Percentiles rank a stretch among this genome's conserved stretches.
Conservation (phyloP, 2,113 vertebrate species). For the Copsychus sechellarum region DNA sequence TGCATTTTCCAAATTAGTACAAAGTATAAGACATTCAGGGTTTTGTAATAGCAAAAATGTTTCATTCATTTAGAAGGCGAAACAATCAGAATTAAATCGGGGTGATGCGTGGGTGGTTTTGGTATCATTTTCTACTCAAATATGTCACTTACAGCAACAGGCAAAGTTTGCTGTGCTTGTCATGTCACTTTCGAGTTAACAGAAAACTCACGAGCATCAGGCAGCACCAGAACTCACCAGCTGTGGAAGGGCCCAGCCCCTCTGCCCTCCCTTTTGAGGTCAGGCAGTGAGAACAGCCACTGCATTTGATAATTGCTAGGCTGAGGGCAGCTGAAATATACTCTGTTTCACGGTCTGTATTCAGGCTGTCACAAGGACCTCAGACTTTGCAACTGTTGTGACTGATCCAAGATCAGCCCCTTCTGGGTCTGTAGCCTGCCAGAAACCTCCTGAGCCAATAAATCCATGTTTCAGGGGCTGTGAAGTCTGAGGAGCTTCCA, state of each 20-base stretch:
- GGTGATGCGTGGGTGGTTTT: neutral
- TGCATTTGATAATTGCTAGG: neutral
- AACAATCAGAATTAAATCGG: neutral
- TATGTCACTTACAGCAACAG: neutral
- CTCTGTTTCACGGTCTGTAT: neutral
- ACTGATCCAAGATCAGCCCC: neutral
- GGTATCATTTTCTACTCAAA: neutral
- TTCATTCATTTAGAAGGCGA: neutral
- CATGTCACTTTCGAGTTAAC: neutral
- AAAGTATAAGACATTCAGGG: neutral
- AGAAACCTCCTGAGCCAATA: neutral
- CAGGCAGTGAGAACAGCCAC: neutral
- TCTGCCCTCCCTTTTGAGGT: neutral
- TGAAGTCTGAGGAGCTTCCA: neutral
- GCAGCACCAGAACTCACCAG: neutral
- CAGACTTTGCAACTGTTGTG: neutral
- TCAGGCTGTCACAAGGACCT: neutral
- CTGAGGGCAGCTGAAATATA: neutral
- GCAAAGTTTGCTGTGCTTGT: neutral
- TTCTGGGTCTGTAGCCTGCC: neutral
- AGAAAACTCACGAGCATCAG: neutral
- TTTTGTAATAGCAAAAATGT: neutral
- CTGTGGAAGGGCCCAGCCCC: neutral
- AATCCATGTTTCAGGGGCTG: neutral
- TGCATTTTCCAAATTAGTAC: neutral